Base-by-base conservation (phyloP, 2,888 invertebrate species). In the Callosobruchus maculatus region DNA sequence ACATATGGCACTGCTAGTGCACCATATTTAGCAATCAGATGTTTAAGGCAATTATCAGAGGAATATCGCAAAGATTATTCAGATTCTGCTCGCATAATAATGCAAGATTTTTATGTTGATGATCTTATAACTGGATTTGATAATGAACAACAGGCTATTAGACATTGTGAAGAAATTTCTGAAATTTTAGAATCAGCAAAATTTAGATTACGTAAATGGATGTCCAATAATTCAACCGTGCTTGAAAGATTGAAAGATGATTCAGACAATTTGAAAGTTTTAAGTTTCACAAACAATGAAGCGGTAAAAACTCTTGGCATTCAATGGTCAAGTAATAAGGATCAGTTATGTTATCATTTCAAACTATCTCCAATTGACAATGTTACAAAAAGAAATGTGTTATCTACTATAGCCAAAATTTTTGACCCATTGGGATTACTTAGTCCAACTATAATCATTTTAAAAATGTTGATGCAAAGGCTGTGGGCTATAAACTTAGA, bases 1-100 rank as follows among this genome's bases (percentile, higher is more conserved):
- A 76, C 74, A 0, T 77, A 75, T 22, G 76, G 77, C 0, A 71
- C 69, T 1, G 21, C 72, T 7, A 73, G 70, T 49, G 70, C 73
- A 13, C 73, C 73, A 2, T 76, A 70, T 7, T 7, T 26, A 26
- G 26, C 26, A 2, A 26, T 26, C 7, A 26, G 26, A 7, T 26
- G 26, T 7, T 26, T 68, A 7, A 2, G 7, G 5, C 68, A 68
- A 68, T 21, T 68, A 21, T 2, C 68, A 7, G 3, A 68, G 21
- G 68, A 68, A 21, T 7, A 26, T 26, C 13, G n/a, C 13, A 68
- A 68, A 68, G 21, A 21, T 68, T 68, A 21, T 7, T 7, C 21
- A 21, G 21, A 68, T 3, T 20, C 68, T 4, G 2, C 3, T 68
- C 20, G 21, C 68, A 68, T 68, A 68, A 68, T 68, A 21, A 68